A percentile compares a stretch with the other conserved stretches of the same genome.
These are phyloP conservation scores for Halichoerus grypus DNA, from an alignment of 2,113 vertebrate genomes.

Conservation along the genomic window DNA sequence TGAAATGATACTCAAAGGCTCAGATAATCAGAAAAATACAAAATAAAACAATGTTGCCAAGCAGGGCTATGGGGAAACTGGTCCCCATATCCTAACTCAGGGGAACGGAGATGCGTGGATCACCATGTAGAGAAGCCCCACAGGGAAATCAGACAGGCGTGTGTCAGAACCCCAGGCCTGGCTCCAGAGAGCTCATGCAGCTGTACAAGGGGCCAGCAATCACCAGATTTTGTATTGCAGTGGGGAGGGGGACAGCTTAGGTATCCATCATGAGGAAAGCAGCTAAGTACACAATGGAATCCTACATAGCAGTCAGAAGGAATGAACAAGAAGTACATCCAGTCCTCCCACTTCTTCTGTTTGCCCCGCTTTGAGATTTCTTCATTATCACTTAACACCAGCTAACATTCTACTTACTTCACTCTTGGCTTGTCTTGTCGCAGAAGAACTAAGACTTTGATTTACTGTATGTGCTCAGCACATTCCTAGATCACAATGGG, in stretches of 20 bases:
- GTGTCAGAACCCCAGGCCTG: neutral
- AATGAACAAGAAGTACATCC: neutral
- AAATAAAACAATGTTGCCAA: neutral
- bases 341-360: neutral
- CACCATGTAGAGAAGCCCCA: neutral
- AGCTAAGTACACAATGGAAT: neutral
- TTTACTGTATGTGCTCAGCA: neutral
- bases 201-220: neutral
- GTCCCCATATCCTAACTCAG: neutral
- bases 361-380: neutral
- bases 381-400: neutral
- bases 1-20: neutral
- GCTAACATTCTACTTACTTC: neutral
- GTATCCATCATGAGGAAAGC: neutral
- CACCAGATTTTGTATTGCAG: neutral
- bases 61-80: neutral
- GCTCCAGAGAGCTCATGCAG: neutral
- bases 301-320: neutral
- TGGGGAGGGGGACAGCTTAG: neutral
- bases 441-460: neutral
- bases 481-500: neutral
- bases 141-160: neutral
- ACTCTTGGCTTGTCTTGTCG: neutral
- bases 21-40: neutral
- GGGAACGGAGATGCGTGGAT: rapidly evolving